Conservation (phyloP, 2,113 vertebrate species). For the Pterocles gutturalis region DNA sequence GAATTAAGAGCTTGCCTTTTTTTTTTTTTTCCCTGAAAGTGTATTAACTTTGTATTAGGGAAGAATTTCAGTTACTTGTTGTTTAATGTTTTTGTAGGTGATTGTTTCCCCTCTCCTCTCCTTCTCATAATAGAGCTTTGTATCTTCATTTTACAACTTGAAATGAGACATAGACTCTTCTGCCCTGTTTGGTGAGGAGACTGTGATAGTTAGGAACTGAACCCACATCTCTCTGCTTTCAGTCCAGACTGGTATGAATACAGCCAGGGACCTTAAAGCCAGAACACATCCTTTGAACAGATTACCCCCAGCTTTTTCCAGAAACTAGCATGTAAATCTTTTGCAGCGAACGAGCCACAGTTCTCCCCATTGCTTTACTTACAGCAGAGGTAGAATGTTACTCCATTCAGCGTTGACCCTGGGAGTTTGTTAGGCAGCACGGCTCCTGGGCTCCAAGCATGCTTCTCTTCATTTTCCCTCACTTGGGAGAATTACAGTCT, state of each 20-base stretch:
- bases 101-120: neutral
- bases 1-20: neutral
- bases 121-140: neutral
- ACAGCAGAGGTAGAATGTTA: neutral
- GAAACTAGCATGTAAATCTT: neutral
- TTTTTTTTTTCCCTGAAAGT: neutral
- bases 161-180: neutral
- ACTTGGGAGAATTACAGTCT: neutral
- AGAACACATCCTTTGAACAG: neutral
- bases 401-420: neutral
- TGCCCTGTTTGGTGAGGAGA: neutral
- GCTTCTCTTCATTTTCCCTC: neutral
- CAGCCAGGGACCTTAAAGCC: neutral
- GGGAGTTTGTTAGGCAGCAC: neutral
- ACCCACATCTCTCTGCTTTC: neutral
- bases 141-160: neutral
- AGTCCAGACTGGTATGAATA: neutral
- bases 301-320: neutral
- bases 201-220: neutral
- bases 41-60: neutral
- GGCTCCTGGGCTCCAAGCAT: neutral
- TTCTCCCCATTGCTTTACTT: neutral
- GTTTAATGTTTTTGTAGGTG: neutral
- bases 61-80: neutral
- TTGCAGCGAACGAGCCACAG: neutral